Evolutionary conservation across 2,797 vertebrate genomes (phyloP).

Genomic region (Phoxinus dragarum): DNA sequence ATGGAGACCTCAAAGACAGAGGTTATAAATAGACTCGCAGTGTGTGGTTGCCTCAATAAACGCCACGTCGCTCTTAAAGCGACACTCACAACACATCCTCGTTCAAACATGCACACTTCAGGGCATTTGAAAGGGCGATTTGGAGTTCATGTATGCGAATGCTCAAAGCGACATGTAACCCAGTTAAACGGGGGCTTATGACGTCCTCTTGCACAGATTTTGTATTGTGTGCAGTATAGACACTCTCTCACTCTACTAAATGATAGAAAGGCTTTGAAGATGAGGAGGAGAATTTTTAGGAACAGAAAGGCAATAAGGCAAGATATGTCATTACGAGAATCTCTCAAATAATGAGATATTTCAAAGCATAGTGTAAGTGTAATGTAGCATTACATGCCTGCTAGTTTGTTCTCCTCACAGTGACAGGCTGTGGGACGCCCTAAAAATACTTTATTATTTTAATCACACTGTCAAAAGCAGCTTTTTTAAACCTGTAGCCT

Average conservation of each 20-base stretch:
- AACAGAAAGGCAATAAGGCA: constrained; percentile 49
- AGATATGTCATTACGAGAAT: constrained; percentile 49
- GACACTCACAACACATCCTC: constrained; percentile 29
- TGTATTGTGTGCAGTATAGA: constrained; percentile 23
- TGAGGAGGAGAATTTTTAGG: constrained; percentile 15
- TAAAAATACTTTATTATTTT: constrained; percentile 7
- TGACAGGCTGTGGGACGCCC: constrained; percentile 15
- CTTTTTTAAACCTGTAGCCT: constrained; percentile 6
- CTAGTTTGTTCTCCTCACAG: constrained; percentile 41
- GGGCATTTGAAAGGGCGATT: constrained; percentile 15
- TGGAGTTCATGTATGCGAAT: constrained; percentile 27
- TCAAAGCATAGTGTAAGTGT: constrained; percentile 19
- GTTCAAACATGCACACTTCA: not conserved
- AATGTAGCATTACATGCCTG: constrained; percentile 46
- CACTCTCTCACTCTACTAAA: not conserved
- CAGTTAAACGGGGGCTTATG: constrained; percentile 25
- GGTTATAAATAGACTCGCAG: constrained; percentile 66
- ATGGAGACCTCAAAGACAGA: constrained; percentile 62
- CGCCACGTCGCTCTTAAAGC: constrained; percentile 58
- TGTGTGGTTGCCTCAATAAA: constrained; percentile 61
- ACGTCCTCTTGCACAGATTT: constrained; percentile 3
- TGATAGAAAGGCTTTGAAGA: constrained; percentile 1
- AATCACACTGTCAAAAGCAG: not conserved
- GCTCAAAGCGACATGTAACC: constrained; percentile 35
- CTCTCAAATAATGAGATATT: constrained; percentile 49